A percentile compares a stretch with the other conserved stretches of the same genome.
Evolutionary conservation across 2,113 vertebrate species (phyloP).

Genomic region (Pongo abelii): DNA sequence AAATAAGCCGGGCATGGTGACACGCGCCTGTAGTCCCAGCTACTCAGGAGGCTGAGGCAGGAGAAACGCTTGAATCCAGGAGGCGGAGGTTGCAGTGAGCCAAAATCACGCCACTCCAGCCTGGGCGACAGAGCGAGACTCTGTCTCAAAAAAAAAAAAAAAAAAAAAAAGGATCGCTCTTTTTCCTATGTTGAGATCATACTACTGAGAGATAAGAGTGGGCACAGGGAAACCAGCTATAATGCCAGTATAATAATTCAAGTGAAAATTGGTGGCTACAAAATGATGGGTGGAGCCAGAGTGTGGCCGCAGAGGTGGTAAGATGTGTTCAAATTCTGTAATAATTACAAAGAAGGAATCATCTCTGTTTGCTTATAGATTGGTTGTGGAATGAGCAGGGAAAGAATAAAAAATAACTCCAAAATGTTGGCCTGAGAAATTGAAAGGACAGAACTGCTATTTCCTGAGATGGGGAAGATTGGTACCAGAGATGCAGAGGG

Average conservation of each 20-base stretch:
- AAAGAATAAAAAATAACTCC: background rate
- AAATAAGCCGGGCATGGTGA: too few species aligned
- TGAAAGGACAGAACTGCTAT: background rate
- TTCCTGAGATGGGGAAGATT: background rate
- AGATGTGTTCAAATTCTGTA: background rate
- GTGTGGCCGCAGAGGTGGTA: background rate
- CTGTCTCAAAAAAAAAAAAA: too few species aligned
- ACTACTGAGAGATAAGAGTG: background rate
- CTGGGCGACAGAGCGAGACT: too few species aligned
- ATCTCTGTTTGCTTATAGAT: background rate
- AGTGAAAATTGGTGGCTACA: background rate
- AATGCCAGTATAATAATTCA: background rate
- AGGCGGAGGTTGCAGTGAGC: too few species aligned
- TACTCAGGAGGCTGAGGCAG: too few species aligned
- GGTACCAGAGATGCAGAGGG: background rate
- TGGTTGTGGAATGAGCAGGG: background rate
- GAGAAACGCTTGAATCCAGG: too few species aligned
- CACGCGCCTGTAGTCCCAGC: too few species aligned
- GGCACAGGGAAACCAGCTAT: background rate
- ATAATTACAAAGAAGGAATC: conserved; percentile 2
- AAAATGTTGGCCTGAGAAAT: background rate
- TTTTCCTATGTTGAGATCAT: background rate
- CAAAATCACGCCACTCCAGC: too few species aligned
- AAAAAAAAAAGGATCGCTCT: background rate
- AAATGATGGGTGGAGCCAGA: background rate